Evolutionary conservation across 2,113 vertebrate genomes (phyloP).

Genomic region (Siniperca chuatsi): DNA sequence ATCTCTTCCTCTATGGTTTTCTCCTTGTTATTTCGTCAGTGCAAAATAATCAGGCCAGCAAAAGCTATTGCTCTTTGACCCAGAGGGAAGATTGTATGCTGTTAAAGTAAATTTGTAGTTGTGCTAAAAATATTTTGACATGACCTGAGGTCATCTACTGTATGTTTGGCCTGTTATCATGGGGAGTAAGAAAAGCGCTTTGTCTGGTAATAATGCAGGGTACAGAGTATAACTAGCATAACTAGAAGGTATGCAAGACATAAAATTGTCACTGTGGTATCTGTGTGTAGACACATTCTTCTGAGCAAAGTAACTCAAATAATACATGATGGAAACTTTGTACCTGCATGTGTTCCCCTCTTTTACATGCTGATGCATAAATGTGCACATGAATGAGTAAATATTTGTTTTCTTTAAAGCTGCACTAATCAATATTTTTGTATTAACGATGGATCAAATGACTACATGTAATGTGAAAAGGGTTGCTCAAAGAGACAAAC

Average conservation of each 20-base stretch:
- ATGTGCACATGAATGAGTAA: neutral
- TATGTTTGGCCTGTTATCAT: constrained; percentile 11
- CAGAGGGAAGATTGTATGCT: constrained; percentile 23
- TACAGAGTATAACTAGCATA: neutral
- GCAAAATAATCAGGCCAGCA: constrained; percentile 39
- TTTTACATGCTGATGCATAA: neutral
- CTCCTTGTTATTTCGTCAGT: neutral
- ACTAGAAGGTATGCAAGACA: neutral
- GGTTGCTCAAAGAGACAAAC: neutral
- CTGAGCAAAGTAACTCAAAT: neutral
- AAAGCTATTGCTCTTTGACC: constrained; percentile 23
- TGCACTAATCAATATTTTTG: neutral
- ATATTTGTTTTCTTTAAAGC: too few relatives aligned
- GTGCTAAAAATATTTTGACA: constrained; percentile 37
- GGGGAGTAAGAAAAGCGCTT: constrained; percentile 4
- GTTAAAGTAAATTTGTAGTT: constrained; percentile 16
- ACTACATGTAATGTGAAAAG: neutral
- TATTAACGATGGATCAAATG: neutral
- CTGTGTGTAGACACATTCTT: neutral
- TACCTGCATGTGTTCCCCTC: neutral
- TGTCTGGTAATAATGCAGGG: neutral
- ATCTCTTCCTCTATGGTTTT: neutral
- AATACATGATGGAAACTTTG: neutral
- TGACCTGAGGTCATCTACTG: constrained; percentile 28
- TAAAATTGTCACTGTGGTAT: neutral